phyloP scores from a whole-genome alignment of 2,888 invertebrate species.

The Ophion ellenae region DNA sequence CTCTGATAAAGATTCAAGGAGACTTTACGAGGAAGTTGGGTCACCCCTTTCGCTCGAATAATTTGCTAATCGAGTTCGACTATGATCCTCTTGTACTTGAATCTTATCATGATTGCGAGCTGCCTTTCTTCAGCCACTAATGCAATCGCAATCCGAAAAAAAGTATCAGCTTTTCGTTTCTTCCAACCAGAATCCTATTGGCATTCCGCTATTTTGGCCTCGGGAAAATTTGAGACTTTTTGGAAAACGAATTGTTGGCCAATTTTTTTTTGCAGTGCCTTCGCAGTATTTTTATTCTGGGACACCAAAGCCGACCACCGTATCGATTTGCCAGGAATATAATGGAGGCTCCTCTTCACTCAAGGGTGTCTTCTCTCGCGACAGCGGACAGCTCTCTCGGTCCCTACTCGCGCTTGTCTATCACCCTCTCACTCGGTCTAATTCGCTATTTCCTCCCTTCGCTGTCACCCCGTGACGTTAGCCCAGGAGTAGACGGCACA shows the following conservation, averaged over 20 bases:
- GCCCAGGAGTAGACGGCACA: constrained; percentile 40
- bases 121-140: constrained; percentile 33
- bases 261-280: neutral
- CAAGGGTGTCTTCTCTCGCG: constrained; percentile 33
- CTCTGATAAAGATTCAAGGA: constrained; percentile 32
- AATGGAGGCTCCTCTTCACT: constrained; percentile 1
- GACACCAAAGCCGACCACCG: constrained; percentile 52
- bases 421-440: constrained; percentile 75
- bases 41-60: constrained; percentile 61
- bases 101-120: constrained; percentile 59
- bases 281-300: constrained; percentile 9
- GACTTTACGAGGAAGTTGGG: constrained; percentile 47
- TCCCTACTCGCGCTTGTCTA: constrained; percentile 66
- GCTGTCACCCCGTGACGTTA: constrained; percentile 66
- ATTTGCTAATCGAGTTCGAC: constrained; percentile 64
- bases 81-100: constrained; percentile 56
- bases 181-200: neutral
- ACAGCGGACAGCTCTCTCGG: constrained; percentile 24
- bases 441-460: constrained; percentile 76
- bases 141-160: constrained; percentile 1
- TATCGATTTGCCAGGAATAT: constrained; percentile 77
- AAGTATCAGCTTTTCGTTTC: neutral
- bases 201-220: neutral
- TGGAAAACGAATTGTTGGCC: neutral
- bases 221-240: neutral